These are phyloP conservation scores for Pelosia muscerda DNA, from an alignment of 2,888 invertebrate genomes.

Conservation along the genomic window DNA sequence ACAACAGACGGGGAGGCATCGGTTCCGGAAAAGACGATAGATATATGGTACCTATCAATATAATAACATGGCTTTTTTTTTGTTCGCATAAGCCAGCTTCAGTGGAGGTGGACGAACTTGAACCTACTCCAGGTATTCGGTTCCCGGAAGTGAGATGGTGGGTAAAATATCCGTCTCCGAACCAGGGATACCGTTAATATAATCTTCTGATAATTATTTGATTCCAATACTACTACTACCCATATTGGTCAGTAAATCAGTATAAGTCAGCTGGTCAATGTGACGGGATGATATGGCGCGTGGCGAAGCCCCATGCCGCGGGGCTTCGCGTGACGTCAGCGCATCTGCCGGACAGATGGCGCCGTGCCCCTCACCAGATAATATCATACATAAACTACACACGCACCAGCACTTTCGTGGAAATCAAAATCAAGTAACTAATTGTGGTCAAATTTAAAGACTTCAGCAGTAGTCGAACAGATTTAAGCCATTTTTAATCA, in stretches of 20 bases:
- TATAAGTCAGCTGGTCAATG: slow-evolving; percentile 73
- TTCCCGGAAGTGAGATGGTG: too few relatives aligned
- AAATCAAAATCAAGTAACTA: slow-evolving; percentile 56
- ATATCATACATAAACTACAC: slow-evolving; percentile 74
- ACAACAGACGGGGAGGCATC: too few relatives aligned
- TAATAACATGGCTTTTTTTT: too few relatives aligned
- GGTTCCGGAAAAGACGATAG: too few relatives aligned
- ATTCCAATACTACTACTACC: neutral
- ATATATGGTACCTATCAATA: too few relatives aligned
- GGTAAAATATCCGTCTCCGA: too few relatives aligned
- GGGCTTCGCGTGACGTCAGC: slow-evolving; percentile 84
- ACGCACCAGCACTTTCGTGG: slow-evolving; percentile 56
- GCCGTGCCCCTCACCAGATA: slow-evolving; percentile 76
- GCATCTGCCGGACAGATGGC: slow-evolving; percentile 86
- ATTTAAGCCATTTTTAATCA: neutral
- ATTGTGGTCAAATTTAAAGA: slow-evolving; percentile 6
- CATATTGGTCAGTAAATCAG: slow-evolving; percentile 71
- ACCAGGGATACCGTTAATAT: neutral
- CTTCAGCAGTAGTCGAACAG: slow-evolving; percentile 12
- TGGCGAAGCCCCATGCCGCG: slow-evolving; percentile 67
- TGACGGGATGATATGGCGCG: slow-evolving; percentile 65
- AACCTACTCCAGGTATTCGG: too few relatives aligned
- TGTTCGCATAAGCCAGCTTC: too few relatives aligned
- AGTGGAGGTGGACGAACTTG: too few relatives aligned
- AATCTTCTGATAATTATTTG: neutral